Evolutionary conservation across 2,797 vertebrate species (phyloP).

Genomic region (Propithecus deckenii): DNA sequence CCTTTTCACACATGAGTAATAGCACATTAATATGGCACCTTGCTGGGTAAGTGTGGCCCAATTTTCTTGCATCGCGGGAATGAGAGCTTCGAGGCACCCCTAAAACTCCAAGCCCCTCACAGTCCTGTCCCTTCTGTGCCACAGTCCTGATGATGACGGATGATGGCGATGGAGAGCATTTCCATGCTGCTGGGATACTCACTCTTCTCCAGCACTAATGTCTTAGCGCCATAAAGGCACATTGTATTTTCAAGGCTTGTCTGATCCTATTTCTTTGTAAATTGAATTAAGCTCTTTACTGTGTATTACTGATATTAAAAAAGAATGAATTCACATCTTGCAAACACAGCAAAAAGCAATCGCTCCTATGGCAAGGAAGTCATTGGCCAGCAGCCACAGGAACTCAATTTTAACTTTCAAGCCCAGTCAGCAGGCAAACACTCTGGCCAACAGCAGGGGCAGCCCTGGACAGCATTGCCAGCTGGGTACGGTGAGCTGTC

Average conservation of each 20-base stretch:
- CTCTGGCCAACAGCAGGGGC: slow-evolving; percentile 43
- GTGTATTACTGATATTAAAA: slow-evolving; percentile 81
- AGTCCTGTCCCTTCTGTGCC: not conserved
- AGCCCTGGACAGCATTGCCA: not conserved
- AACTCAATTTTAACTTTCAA: slow-evolving; percentile 74
- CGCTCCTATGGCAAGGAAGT: slow-evolving; percentile 63
- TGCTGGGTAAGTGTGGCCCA: not conserved
- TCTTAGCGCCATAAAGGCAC: slow-evolving; percentile 70
- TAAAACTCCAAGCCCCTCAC: not conserved
- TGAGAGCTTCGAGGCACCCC: not conserved
- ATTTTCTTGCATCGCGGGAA: not conserved
- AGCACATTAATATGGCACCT: not conserved
- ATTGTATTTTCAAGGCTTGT: slow-evolving; percentile 76
- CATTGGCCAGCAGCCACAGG: slow-evolving; percentile 75
- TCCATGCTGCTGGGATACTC: not conserved
- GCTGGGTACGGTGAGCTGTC: not conserved
- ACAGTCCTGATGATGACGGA: not conserved
- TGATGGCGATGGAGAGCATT: not conserved
- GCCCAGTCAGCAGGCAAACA: slow-evolving; percentile 60
- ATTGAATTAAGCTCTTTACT: slow-evolving; percentile 81
- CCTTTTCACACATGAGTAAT: not conserved
- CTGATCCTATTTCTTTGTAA: slow-evolving; percentile 84
- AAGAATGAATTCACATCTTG: slow-evolving; percentile 83
- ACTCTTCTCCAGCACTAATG: not conserved
- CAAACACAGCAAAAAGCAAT: slow-evolving; percentile 77